Percentiles rank a stretch among this genome's conserved stretches.
phyloP scores from a whole-genome alignment of 2,113 vertebrate genomes.

The Condylura cristata region DNA sequence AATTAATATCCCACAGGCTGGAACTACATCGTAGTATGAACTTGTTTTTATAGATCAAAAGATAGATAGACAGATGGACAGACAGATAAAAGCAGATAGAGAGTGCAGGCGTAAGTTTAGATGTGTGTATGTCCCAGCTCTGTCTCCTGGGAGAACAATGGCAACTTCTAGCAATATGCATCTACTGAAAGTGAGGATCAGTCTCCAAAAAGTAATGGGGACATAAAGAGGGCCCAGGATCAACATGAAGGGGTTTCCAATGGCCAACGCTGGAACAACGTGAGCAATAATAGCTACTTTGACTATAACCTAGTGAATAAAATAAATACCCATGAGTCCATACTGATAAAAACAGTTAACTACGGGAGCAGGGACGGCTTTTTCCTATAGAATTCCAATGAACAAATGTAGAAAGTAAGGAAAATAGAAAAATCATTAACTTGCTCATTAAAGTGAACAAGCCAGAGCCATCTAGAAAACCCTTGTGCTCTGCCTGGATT shows the following conservation, averaged over 20 bases:
- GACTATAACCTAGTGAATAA: not conserved
- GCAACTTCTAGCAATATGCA: not conserved
- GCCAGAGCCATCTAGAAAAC: not conserved
- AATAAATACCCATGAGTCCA: not conserved
- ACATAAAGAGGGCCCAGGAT: not conserved
- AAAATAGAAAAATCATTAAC: not conserved
- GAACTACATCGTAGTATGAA: not conserved
- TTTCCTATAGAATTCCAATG: not conserved
- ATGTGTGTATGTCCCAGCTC: not conserved
- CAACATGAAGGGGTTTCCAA: not conserved
- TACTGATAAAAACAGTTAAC: slow-evolving; percentile 9
- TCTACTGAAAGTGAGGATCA: not conserved
- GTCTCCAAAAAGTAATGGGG: not conserved
- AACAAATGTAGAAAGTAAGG: not conserved
- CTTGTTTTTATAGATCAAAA: not conserved
- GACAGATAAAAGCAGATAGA: too few relatives aligned
- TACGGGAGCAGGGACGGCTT: not conserved
- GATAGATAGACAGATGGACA: not conserved
- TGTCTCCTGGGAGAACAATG: not conserved
- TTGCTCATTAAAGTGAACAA: slow-evolving; percentile 37
- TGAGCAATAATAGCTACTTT: not conserved
- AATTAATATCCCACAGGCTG: not conserved
- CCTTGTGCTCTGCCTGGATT: not conserved
- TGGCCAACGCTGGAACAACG: not conserved
- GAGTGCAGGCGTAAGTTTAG: not conserved